Percentiles rank a stretch among this genome's conserved stretches.
These are phyloP conservation scores for Melieria omissa DNA, from an alignment of 2,888 invertebrate genomes.

Conservation along the genomic window DNA sequence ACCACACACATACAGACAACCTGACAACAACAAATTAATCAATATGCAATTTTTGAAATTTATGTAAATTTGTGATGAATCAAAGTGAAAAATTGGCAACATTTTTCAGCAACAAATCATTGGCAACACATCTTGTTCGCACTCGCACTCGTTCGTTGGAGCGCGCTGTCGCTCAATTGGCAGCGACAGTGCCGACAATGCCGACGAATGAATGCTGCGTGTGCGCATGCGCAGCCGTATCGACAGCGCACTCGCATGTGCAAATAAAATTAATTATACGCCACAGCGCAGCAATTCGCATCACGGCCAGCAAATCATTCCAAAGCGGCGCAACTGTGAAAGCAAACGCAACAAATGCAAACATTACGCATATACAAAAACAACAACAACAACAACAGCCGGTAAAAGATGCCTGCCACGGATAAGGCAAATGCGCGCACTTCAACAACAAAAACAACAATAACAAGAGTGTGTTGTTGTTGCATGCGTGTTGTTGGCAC, in stretches of 20 bases:
- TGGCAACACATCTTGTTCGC: slow-evolving; percentile 31
- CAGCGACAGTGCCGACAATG: slow-evolving; percentile 8
- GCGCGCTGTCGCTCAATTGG: background rate
- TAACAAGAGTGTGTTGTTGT: background rate
- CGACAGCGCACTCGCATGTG: slow-evolving; percentile 50
- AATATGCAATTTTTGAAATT: slow-evolving; percentile 31
- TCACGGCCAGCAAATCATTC: no score
- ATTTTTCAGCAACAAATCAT: slow-evolving; percentile 35
- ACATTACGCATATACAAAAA: background rate
- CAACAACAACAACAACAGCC: slow-evolving; percentile 9
- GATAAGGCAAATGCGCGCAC: slow-evolving; percentile 47
- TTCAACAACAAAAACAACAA: background rate
- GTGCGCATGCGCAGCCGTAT: background rate
- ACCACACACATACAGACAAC: no score
- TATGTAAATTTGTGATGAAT: slow-evolving; percentile 27
- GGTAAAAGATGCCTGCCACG: slow-evolving; percentile 18
- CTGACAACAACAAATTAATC: slow-evolving; percentile 29
- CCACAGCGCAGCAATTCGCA: no score
- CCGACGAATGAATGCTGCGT: background rate
- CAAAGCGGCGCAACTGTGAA: no score
- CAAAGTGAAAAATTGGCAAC: slow-evolving; percentile 34
- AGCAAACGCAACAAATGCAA: no score
- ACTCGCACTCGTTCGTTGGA: background rate
- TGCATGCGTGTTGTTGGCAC: slow-evolving; percentile 23
- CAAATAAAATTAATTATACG: slow-evolving; percentile 62